Conservation (phyloP, 2,888 invertebrate species). For the Eumacrocentrus americanus region DNA sequence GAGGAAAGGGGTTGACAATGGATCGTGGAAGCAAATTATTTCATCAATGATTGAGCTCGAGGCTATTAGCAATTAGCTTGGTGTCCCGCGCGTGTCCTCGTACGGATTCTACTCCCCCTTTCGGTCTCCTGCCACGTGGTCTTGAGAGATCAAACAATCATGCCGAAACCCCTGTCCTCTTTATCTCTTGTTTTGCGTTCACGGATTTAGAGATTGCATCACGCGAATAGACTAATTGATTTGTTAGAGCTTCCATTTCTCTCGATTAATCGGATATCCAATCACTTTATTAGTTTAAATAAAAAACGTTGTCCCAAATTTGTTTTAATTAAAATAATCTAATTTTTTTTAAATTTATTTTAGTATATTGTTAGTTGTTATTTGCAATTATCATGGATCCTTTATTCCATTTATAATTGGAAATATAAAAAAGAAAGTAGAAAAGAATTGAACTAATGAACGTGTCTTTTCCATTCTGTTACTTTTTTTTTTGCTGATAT, state of each 20-base stretch:
- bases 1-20: conserved; percentile 1
- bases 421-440: too few relatives aligned
- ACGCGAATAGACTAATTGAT: neutral
- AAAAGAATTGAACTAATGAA: too few relatives aligned
- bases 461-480: neutral
- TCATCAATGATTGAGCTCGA: conserved; percentile 36
- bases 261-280: neutral
- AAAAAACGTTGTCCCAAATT: too few relatives aligned
- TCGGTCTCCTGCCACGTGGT: conserved; percentile 32
- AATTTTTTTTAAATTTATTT: neutral
- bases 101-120: conserved; percentile 9
- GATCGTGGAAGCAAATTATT: conserved; percentile 30
- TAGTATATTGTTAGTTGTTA: too few relatives aligned
- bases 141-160: conserved; percentile 35
- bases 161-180: conserved; percentile 24
- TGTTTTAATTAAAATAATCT: too few relatives aligned
- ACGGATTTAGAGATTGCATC: conserved; percentile 5
- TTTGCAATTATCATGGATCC: too few relatives aligned
- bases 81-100: conserved; percentile 25
- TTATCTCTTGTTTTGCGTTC: conserved; percentile 11
- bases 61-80: conserved; percentile 40
- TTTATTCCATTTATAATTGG: too few relatives aligned
- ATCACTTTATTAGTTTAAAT: neutral
- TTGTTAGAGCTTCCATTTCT: neutral
- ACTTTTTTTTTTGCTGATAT: conserved; percentile 23